phyloP scores from a whole-genome alignment of 2,113 vertebrate species.

The Oncorhynchus mykiss region DNA sequence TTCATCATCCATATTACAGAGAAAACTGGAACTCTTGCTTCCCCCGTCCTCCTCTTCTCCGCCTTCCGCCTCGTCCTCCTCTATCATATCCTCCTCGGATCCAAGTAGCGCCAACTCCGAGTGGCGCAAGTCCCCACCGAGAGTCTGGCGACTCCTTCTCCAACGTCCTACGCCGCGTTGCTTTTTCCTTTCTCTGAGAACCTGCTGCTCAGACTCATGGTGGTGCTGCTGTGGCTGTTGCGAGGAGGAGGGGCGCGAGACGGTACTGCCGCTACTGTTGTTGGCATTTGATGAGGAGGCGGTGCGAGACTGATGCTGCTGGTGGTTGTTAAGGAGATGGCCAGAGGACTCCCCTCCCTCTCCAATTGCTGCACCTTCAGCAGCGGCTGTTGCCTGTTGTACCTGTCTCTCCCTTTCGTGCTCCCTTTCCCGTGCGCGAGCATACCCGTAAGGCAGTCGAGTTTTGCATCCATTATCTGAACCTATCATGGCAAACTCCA shows the following conservation, averaged over 20 bases:
- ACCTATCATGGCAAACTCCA: slow-evolving; percentile 99
- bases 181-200: slow-evolving; percentile 74
- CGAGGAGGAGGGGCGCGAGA: slow-evolving; percentile 63
- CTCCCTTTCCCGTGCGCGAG: slow-evolving; percentile 85
- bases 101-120: slow-evolving; percentile 92
- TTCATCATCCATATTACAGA: slow-evolving; percentile 80
- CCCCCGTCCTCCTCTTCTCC: slow-evolving; percentile 48
- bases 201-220: slow-evolving; percentile 69
- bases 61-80: slow-evolving; percentile 80
- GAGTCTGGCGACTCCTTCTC: slow-evolving; percentile 69
- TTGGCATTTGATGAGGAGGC: slow-evolving; percentile 71
- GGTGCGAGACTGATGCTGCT: slow-evolving; percentile 78
- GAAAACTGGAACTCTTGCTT: slow-evolving; percentile 77
- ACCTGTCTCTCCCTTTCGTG: slow-evolving; percentile 80
- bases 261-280: slow-evolving; percentile 70
- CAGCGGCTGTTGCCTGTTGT: slow-evolving; percentile 74
- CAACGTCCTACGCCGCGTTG: slow-evolving; percentile 73
- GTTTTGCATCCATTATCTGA: slow-evolving; percentile 93
- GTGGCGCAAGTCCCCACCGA: slow-evolving; percentile 84
- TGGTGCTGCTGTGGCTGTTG: slow-evolving; percentile 63
- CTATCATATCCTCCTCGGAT: slow-evolving; percentile 91
- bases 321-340: slow-evolving; percentile 79
- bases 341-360: slow-evolving; percentile 68
- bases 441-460: slow-evolving; percentile 92
- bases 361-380: slow-evolving; percentile 56